Conservation (phyloP, 2,888 invertebrate species). For the Branchipolynoe longqiensis region DNA sequence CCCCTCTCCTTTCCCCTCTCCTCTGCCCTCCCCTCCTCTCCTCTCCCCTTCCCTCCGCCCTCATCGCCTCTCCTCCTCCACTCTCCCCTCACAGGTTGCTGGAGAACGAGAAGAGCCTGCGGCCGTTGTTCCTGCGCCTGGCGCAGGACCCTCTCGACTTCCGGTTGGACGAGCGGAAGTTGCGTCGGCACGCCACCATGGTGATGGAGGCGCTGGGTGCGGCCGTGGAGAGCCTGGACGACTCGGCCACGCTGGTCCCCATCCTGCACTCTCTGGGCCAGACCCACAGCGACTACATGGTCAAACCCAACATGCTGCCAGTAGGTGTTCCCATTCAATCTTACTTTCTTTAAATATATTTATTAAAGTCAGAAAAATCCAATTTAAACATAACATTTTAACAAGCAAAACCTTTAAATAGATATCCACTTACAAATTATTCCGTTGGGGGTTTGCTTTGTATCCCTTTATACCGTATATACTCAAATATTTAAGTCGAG, state of each 20-base stretch:
- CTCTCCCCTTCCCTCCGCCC: too few species aligned
- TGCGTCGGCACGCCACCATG: constrained; percentile 76
- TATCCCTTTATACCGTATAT: too few species aligned
- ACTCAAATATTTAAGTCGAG: too few species aligned
- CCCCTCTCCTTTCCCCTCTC: too few species aligned
- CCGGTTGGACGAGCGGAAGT: constrained; percentile 75
- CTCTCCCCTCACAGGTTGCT: constrained; percentile 77
- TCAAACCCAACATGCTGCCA: constrained; percentile 71
- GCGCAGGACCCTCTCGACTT: constrained; percentile 75
- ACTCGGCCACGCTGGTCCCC: constrained; percentile 75
- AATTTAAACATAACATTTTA: too few species aligned
- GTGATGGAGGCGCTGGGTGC: constrained; percentile 80
- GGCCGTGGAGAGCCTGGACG: constrained; percentile 79
- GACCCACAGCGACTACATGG: constrained; percentile 75
- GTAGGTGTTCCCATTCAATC: constrained; percentile 45
- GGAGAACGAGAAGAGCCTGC: constrained; percentile 76
- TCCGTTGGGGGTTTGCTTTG: too few species aligned
- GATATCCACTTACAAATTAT: too few species aligned
- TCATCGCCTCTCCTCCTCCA: too few species aligned
- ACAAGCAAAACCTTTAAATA: too few species aligned
- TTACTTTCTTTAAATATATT: too few species aligned
- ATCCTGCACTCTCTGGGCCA: constrained; percentile 78
- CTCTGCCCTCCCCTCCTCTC: too few species aligned
- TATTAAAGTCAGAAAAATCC: too few species aligned
- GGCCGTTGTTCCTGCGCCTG: constrained; percentile 75